Evolutionary conservation across 2,888 invertebrate species (phyloP), one percentile per base, ranked within the genome.

Genomic region (Diabrotica balteata): DNA sequence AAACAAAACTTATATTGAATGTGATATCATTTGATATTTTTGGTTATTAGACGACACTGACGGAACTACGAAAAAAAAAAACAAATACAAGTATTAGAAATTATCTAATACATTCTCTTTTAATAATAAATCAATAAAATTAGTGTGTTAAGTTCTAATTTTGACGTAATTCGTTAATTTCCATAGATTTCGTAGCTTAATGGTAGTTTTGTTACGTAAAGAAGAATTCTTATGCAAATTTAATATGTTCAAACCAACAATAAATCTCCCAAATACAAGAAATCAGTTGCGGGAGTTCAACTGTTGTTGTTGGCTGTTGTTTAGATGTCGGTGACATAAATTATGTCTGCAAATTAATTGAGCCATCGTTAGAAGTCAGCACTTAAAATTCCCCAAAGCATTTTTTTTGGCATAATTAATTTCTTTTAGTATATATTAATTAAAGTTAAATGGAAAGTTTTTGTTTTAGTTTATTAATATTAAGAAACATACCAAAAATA

Each of bases 191-290:
- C 47, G 10, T 10, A 7, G 47, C 47, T 7, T 47, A 57, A 57
- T 17, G 11, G 6, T 17, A 44, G 45, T 57, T 57, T 57, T 62
- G 54, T 62, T 54, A 54, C 62, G 54, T 46, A 62, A 62, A 62
- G 32, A 51, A 49, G 47, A 62, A 62, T 62, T 54, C 62, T 47
- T 62, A 62, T 62, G 62, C 62, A 46, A 62, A 62, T 62, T 45
- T 46, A 42, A 54, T 42, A 46, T 47, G 8, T 32, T 54, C 9
- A 47, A 62, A 62, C 42, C 42, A 47, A 17, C 47, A 62, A 57
- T 57, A 57, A 57, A 57, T 57, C 55, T 57, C 45, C 10, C 6
- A 45, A 11, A 57, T 45, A 57, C 55, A 57, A 57, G n/a, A 57
- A 45, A 57, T 57, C 44, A 57, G 45, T 57, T 57, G 55, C 55